Base-by-base conservation (phyloP, 2,888 invertebrate genomes). In the Mechanitis messenoides region DNA sequence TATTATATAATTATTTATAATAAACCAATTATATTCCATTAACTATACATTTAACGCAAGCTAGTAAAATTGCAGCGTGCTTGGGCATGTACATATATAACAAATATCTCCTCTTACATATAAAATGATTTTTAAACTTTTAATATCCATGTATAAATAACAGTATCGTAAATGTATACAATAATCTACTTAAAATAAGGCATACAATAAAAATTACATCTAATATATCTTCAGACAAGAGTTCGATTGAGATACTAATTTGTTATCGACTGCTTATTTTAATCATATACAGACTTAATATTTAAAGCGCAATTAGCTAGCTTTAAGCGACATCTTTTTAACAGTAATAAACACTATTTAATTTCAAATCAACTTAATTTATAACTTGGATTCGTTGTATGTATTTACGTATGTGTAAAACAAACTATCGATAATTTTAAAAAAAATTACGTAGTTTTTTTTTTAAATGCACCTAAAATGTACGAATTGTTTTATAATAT, bases 151-250 rank as follows among this genome's bases (percentile, higher is more conserved):
- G 11, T 31, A 50, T 50, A 31, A 50, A 50, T 50, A 50, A 50
- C 47, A 20, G 31, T 50, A 5, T 50, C 28, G 20, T 42, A 3
- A 42, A 28, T 50, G 6, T 31, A 9, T 50, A 50, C 50, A 50
- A 50, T 9, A 50, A 50, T 20, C 50, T 50, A 31, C 7, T 47
- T 47, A 47, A 47, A 47, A 50, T 50, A 11, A 50, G 28, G 9
- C 31, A 11, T 31, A 7, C 31, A 5, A 50, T 31, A 50, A 50
- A 50, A 50, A 50, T 20, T 20, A 20, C 20, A 20, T 20, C 20
- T 47, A 28, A 28, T 47, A 47, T 47, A 47, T n/a, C 47, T 4
- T 47, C 47, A 28, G 47, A 47, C 47, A 47, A 7, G 47, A n/a
- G 7, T 28, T n/a, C 3, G 28, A 47, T 31, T 50, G 50, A 42